Conservation (phyloP, 2,888 invertebrate genomes). For the Himalopsyche tibetana region DNA sequence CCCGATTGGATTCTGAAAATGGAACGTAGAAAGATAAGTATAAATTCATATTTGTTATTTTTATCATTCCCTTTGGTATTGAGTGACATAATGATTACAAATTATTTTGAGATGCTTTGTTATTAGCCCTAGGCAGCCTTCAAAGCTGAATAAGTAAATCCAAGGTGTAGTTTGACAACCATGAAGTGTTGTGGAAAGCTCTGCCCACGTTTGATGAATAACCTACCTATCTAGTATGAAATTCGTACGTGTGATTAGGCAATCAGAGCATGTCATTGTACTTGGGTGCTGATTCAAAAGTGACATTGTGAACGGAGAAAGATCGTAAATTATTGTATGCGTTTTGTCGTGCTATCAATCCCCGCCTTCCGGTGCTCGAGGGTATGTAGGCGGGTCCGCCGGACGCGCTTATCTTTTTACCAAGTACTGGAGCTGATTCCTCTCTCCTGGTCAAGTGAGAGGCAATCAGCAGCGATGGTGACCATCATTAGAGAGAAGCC, state of each 20-base stretch:
- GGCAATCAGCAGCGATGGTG: constrained; percentile 12
- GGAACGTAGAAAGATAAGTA: no score
- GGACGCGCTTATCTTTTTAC: constrained; percentile 58
- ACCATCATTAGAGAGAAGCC: constrained; percentile 2
- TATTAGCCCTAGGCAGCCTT: no score
- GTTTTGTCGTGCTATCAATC: constrained; percentile 57
- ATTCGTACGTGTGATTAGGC: constrained; percentile 31
- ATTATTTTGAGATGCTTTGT: no score
- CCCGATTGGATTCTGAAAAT: no score
- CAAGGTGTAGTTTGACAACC: no score
- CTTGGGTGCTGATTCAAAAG: background rate
- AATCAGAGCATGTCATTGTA: constrained; percentile 33
- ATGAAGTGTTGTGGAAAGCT: no score
- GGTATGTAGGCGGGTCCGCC: constrained; percentile 58
- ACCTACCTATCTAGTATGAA: background rate
- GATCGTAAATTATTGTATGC: constrained; percentile 50
- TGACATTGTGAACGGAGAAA: constrained; percentile 41
- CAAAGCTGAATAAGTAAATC: no score
- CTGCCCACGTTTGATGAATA: no score
- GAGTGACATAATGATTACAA: no score
- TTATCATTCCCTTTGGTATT: no score
- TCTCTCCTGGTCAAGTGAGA: constrained; percentile 22
- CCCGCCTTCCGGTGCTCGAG: constrained; percentile 55
- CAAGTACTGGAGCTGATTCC: constrained; percentile 38
- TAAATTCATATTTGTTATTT: no score